Evolutionary conservation across 1,140 invertebrate genomes (phyloP).

Genomic region (Coenobita brevimanus): DNA sequence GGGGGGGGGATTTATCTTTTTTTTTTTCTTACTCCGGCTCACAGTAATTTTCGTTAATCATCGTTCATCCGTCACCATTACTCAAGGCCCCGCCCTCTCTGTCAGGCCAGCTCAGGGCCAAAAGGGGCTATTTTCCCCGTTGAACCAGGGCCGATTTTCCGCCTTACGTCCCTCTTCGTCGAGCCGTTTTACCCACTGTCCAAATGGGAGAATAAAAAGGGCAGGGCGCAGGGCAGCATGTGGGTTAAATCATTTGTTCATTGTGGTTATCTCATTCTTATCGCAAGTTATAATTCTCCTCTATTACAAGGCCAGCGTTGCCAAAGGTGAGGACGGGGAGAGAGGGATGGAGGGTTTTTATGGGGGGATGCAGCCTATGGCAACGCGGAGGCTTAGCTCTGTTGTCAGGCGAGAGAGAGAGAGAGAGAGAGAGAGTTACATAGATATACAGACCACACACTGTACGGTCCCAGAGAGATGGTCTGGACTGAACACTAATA

Average conservation of each 20-base stretch:
- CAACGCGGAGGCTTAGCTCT: no score
- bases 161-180: background rate
- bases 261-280: constrained; percentile 26
- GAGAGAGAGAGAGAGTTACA: no score
- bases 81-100: constrained; percentile 52
- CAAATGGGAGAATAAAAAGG: background rate
- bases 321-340: background rate
- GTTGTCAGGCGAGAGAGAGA: no score
- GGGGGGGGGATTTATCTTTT: constrained; percentile 3
- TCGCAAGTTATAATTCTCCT: background rate
- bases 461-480: no score
- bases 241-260: constrained; percentile 25
- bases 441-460: no score
- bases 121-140: constrained; percentile 16
- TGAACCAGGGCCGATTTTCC: background rate
- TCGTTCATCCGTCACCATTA: constrained; percentile 64
- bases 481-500: no score
- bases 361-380: no score
- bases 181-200: background rate
- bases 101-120: constrained; percentile 32
- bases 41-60: constrained; percentile 61
- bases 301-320: background rate
- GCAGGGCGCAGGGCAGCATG: background rate
- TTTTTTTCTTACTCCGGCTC: constrained; percentile 9
- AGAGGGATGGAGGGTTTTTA: no score